phyloP scores from a whole-genome alignment of 1,140 invertebrate species.

The Euura saliciscinereae region DNA sequence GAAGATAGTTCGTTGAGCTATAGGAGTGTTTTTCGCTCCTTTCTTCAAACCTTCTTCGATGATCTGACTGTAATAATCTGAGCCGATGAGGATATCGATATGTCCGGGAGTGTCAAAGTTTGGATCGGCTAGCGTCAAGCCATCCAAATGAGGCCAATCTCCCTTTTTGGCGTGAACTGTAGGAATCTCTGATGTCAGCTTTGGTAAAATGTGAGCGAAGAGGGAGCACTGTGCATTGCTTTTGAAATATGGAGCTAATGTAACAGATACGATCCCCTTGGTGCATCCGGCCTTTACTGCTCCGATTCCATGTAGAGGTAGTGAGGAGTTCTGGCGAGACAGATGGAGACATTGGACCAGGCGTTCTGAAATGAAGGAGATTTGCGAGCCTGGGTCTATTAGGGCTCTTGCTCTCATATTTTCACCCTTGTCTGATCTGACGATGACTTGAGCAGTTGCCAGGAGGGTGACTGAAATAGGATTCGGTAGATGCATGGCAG shows the following conservation, averaged over 20 bases:
- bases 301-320: conserved; percentile 13
- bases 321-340: conserved; percentile 1
- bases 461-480: background rate
- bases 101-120: conserved; percentile 10
- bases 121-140: conserved; percentile 22
- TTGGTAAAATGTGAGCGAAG: conserved; percentile 16
- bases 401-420: conserved; percentile 21
- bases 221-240: background rate
- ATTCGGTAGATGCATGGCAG: background rate
- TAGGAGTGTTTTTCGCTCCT: background rate
- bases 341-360: conserved; percentile 27
- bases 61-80: conserved; percentile 23
- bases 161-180: background rate
- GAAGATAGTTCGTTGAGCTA: conserved; percentile 18
- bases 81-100: conserved; percentile 25
- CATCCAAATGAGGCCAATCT: conserved; percentile 6
- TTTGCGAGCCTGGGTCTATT: conserved; percentile 32
- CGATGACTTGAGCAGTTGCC: conserved; percentile 15
- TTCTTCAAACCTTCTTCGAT: conserved; percentile 15
- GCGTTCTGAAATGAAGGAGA: conserved; percentile 28
- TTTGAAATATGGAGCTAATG: background rate
- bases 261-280: conserved; percentile 11
- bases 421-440: conserved; percentile 1
- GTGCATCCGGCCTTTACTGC: conserved; percentile 11
- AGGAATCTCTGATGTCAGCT: conserved; percentile 15